A percentile compares a stretch with the other conserved stretches of the same genome.
These are phyloP conservation scores for Craniophora ligustri DNA, from an alignment of 2,888 invertebrate genomes.

Conservation along the genomic window DNA sequence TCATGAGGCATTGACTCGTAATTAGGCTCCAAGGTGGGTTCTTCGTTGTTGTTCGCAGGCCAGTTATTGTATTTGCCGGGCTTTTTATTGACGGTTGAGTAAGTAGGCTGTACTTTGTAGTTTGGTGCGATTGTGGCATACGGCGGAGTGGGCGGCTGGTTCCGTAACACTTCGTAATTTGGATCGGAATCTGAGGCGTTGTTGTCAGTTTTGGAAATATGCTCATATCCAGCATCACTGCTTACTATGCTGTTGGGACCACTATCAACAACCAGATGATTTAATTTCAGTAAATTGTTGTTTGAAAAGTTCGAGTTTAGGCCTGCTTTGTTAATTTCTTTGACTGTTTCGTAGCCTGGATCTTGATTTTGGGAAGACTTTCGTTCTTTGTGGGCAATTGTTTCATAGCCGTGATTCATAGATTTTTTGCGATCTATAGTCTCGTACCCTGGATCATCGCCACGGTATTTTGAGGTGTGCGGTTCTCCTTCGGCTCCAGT, in stretches of 20 bases:
- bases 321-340: slow-evolving; percentile 73
- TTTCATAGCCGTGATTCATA: slow-evolving; percentile 89
- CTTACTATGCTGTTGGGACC: slow-evolving; percentile 89
- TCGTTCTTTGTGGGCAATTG: slow-evolving; percentile 82
- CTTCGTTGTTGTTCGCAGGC: slow-evolving; percentile 84
- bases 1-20: slow-evolving; percentile 93
- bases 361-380: slow-evolving; percentile 84
- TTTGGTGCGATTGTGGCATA: slow-evolving; percentile 83
- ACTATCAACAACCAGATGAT: slow-evolving; percentile 79
- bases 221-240: slow-evolving; percentile 93
- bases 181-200: slow-evolving; percentile 91
- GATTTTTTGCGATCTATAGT: slow-evolving; percentile 84
- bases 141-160: slow-evolving; percentile 85
- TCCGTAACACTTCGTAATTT: slow-evolving; percentile 93
- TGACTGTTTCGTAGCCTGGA: slow-evolving; percentile 91
- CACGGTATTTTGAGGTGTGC: slow-evolving; percentile 70
- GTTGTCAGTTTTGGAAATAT: slow-evolving; percentile 85
- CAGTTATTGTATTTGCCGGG: slow-evolving; percentile 86
- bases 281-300: slow-evolving; percentile 74
- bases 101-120: slow-evolving; percentile 83
- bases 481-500: slow-evolving; percentile 60
- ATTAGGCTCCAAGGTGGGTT: slow-evolving; percentile 91
- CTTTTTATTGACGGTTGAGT: slow-evolving; percentile 88
- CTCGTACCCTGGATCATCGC: slow-evolving; percentile 86
- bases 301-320: slow-evolving; percentile 67